phyloP scores from a whole-genome alignment of 2,888 invertebrate genomes.

The Troglohyphantes excavatus region DNA sequence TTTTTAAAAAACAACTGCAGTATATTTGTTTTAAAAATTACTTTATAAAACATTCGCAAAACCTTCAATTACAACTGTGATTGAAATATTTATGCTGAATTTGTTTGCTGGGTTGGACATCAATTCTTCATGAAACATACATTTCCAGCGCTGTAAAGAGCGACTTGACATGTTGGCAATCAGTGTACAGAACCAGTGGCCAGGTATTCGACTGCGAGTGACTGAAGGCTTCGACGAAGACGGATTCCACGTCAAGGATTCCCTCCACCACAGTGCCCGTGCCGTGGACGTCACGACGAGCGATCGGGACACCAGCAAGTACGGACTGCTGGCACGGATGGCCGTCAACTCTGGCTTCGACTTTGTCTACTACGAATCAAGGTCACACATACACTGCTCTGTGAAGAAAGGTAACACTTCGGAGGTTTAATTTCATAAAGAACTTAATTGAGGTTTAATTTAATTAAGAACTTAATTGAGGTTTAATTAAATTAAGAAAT shows the following conservation, averaged over 20 bases:
- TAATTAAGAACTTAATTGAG: too few species aligned
- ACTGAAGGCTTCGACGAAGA: slow-evolving; percentile 97
- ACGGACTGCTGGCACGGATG: slow-evolving; percentile 96
- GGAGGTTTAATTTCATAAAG: too few species aligned
- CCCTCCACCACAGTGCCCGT: slow-evolving; percentile 97
- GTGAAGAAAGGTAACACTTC: slow-evolving; percentile 98
- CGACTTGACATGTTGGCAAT: slow-evolving; percentile 96
- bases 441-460: too few species aligned
- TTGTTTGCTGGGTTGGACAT: too few species aligned
- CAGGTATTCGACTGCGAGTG: slow-evolving; percentile 94
- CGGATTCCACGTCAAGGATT: slow-evolving; percentile 89
- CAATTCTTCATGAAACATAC: too few species aligned
- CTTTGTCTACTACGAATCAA: slow-evolving; percentile 98
- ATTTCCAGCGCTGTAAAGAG: slow-evolving; percentile 96
- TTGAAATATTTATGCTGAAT: too few species aligned
- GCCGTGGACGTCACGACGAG: slow-evolving; percentile 98
- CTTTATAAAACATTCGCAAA: too few species aligned
- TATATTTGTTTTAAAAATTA: too few species aligned
- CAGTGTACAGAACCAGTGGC: slow-evolving; percentile 99
- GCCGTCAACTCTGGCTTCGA: slow-evolving; percentile 99
- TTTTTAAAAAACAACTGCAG: too few species aligned
- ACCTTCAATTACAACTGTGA: too few species aligned
- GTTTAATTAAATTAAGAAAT: too few species aligned
- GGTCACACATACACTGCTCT: slow-evolving; percentile 97
- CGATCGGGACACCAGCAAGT: slow-evolving; percentile 95